These are phyloP conservation scores for Drosophila prostipennis DNA, from an alignment of 2,888 invertebrate genomes.

Conservation along the genomic window DNA sequence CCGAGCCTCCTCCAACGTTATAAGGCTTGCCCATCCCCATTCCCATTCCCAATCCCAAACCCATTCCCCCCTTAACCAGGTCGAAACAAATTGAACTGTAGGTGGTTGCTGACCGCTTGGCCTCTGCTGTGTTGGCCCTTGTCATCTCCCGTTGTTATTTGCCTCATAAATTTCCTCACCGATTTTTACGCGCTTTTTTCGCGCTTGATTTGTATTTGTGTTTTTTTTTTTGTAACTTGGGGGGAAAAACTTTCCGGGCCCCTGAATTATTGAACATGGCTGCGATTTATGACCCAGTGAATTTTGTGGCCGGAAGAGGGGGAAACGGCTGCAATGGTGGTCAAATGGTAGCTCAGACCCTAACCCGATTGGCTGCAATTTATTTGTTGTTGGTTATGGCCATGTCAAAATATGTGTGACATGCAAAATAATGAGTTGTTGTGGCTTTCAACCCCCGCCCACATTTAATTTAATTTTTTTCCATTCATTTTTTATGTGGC, in stretches of 20 bases:
- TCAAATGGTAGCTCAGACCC: slow-evolving; percentile 47
- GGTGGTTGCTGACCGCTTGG: slow-evolving; percentile 66
- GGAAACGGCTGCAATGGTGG: slow-evolving; percentile 21
- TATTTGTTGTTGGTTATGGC: slow-evolving; percentile 73
- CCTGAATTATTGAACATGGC: slow-evolving; percentile 79
- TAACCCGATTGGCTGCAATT: slow-evolving; percentile 71
- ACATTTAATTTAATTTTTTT: slow-evolving; percentile 15
- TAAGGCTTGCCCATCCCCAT: neutral
- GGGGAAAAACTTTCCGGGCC: slow-evolving; percentile 59
- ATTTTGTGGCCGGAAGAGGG: slow-evolving; percentile 41
- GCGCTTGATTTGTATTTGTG: slow-evolving; percentile 41
- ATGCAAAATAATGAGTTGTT: slow-evolving; percentile 75
- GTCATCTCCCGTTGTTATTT: slow-evolving; percentile 83
- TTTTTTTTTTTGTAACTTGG: slow-evolving; percentile 19
- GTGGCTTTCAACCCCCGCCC: slow-evolving; percentile 45
- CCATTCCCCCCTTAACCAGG: slow-evolving; percentile 53
- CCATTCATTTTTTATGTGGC: slow-evolving; percentile 3
- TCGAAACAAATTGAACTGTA: slow-evolving; percentile 77
- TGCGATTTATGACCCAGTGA: slow-evolving; percentile 75
- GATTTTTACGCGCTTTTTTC: slow-evolving; percentile 67
- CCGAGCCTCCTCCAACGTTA: neutral
- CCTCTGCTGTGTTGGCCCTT: slow-evolving; percentile 73
- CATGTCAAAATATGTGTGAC: slow-evolving; percentile 76
- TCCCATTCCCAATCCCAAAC: neutral
- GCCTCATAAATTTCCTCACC: slow-evolving; percentile 80